A percentile compares a stretch with the other conserved stretches of the same genome.
Evolutionary conservation across 2,797 vertebrate genomes (phyloP).

Genomic region (Mormyrus proboscirostris): DNA sequence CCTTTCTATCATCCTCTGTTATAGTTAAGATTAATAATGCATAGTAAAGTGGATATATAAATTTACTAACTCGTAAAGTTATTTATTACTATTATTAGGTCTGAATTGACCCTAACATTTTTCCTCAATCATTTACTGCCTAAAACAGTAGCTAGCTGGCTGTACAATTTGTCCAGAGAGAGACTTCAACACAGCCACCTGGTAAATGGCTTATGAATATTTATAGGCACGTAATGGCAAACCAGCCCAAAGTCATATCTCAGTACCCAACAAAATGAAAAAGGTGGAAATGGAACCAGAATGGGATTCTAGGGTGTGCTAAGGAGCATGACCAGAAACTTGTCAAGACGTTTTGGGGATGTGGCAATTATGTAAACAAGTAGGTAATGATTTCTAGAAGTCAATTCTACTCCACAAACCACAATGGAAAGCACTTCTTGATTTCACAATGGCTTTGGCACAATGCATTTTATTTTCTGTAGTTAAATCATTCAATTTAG

Average conservation of each 20-base stretch:
- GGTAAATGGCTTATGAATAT: constrained; percentile 12
- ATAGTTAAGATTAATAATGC: not conserved
- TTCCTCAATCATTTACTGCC: not conserved
- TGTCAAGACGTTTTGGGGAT: not conserved
- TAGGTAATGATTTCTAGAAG: not conserved
- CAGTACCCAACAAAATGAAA: not conserved
- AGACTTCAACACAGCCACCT: not conserved
- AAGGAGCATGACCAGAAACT: not conserved
- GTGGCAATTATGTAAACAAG: not conserved
- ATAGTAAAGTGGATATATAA: not conserved
- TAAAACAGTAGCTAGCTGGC: not conserved
- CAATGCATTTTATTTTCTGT: not conserved
- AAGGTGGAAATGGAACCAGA: not conserved
- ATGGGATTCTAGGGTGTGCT: not conserved
- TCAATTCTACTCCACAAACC: not conserved
- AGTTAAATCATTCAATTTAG: not conserved
- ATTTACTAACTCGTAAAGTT: constrained; percentile 3
- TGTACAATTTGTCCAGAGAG: not conserved
- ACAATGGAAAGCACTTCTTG: not conserved
- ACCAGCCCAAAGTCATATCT: not conserved
- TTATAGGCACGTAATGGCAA: not conserved
- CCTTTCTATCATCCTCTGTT: not conserved
- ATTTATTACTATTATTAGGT: constrained; percentile 7
- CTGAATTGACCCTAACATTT: constrained; percentile 5
- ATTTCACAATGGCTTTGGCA: not conserved